Conservation (phyloP, 1,140 invertebrate genomes). For the Aporrectodea caliginosa region DNA sequence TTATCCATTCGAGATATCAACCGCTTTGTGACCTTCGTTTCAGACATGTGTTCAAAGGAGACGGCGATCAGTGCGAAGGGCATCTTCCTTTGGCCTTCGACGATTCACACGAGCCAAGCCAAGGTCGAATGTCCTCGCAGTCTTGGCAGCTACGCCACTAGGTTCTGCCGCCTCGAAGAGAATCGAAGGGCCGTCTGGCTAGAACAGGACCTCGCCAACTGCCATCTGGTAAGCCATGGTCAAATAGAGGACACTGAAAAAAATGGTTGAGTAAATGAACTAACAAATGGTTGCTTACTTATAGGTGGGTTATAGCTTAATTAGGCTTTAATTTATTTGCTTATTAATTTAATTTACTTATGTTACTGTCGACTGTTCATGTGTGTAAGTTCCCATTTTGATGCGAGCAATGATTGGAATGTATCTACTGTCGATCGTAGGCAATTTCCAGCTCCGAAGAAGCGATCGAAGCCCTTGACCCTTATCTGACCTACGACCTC, state of each 20-base stretch:
- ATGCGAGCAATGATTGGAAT: too few relatives aligned
- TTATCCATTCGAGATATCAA: too few relatives aligned
- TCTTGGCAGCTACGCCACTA: background rate
- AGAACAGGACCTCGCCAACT: background rate
- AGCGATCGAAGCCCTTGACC: constrained; percentile 5
- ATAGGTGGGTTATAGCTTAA: too few relatives aligned
- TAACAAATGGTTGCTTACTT: too few relatives aligned
- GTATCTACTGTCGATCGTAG: too few relatives aligned
- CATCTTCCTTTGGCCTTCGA: background rate
- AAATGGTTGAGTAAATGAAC: too few relatives aligned
- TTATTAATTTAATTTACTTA: too few relatives aligned
- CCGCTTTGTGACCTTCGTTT: background rate
- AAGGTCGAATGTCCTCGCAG: background rate
- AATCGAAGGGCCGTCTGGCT: background rate
- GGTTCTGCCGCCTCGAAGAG: background rate
- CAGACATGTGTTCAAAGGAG: background rate
- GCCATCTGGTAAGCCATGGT: background rate
- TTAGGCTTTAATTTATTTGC: too few relatives aligned
- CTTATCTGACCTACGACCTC: constrained; percentile 6
- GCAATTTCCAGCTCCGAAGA: constrained; percentile 9
- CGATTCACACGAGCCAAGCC: background rate
- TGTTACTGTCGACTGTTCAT: too few relatives aligned
- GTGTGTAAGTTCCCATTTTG: too few relatives aligned
- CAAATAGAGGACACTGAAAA: too few relatives aligned
- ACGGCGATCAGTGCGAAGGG: background rate